phyloP scores from a whole-genome alignment of 2,113 vertebrate genomes.

The Oxyruncus cristatus region DNA sequence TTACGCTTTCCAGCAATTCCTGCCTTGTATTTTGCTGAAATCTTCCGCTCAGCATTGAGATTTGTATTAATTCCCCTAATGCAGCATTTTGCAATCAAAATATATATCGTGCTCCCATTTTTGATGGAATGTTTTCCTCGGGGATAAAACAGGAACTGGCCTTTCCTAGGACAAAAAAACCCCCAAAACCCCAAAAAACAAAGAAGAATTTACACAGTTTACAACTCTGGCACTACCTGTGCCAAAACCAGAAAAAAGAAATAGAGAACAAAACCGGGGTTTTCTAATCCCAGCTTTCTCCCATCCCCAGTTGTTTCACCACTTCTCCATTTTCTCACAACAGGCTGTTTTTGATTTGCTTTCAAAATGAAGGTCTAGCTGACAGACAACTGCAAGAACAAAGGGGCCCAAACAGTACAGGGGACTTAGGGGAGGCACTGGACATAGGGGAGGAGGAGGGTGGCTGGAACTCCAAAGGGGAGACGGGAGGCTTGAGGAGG shows the following conservation, averaged over 20 bases:
- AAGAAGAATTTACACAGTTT: background rate
- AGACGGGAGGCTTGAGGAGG: background rate
- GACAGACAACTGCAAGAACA: background rate
- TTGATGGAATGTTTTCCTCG: background rate
- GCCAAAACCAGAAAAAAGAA: background rate
- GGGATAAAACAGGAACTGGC: background rate
- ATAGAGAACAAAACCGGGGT: background rate
- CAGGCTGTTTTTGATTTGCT: background rate
- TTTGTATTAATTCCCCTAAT: slow-evolving; percentile 22
- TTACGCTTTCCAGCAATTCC: slow-evolving; percentile 36
- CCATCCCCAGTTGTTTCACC: background rate
- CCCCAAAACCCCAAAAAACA: too few species aligned
- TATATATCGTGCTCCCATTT: background rate
- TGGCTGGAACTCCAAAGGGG: background rate
- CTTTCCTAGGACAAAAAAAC: background rate
- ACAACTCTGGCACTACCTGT: background rate
- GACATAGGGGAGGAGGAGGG: background rate
- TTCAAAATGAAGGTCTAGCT: slow-evolving; percentile 15
- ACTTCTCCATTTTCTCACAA: background rate
- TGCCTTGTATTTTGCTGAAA: slow-evolving; percentile 1
- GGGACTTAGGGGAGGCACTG: background rate
- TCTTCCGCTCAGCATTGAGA: background rate
- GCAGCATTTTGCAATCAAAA: slow-evolving; percentile 9
- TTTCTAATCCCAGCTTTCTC: background rate
- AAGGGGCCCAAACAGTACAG: background rate